phyloP scores from a whole-genome alignment of 2,113 vertebrate species.

The Crotalus helleri region DNA sequence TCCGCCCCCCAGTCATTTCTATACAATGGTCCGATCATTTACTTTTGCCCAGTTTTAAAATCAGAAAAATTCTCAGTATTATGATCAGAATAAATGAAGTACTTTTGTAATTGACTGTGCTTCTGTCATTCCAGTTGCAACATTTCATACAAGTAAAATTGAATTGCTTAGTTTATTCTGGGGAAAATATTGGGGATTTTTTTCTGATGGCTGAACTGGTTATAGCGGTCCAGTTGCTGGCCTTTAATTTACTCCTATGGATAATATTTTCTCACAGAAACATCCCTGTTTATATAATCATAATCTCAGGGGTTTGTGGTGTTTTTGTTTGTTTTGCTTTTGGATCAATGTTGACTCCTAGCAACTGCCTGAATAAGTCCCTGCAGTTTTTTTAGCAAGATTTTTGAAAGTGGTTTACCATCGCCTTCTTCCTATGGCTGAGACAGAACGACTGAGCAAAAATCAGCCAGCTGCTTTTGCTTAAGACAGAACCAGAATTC shows the following conservation, averaged over 20 bases:
- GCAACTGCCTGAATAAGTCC: background rate
- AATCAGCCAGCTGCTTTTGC: background rate
- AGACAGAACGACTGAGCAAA: background rate
- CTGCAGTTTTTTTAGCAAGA: background rate
- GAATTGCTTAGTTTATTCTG: background rate
- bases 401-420: background rate
- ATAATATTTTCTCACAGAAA: background rate
- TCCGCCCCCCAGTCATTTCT: background rate
- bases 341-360: background rate
- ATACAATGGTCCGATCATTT: background rate
- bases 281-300: background rate
- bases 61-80: conserved; percentile 10
- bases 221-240: background rate
- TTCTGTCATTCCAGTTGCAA: background rate
- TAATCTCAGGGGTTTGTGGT: background rate
- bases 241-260: background rate
- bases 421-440: background rate
- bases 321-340: background rate
- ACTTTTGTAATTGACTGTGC: background rate
- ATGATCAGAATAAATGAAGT: background rate
- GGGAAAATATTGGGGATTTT: background rate
- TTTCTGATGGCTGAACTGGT: background rate
- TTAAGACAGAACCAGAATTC: background rate
- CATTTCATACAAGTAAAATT: background rate
- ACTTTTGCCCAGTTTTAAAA: background rate